Percentiles rank a stretch among this genome's conserved stretches.
Conservation (phyloP, 2,113 vertebrate species). For the Scartelaos histophorus region DNA sequence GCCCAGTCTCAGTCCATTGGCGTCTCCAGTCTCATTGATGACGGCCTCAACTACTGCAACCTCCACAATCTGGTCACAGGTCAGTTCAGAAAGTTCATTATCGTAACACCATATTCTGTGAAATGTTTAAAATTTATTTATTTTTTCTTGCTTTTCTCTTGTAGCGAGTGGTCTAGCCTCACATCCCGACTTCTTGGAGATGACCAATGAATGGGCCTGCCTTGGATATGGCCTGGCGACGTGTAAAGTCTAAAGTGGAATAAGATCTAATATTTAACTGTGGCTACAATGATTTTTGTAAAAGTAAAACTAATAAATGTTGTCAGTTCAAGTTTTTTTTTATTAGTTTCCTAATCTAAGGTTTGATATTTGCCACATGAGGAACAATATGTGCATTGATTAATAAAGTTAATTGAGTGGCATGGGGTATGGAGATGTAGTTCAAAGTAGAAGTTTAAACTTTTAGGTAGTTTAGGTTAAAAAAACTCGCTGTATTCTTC, state of each 20-base stretch:
- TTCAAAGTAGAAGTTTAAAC: background rate
- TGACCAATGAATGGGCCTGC: slow-evolving; percentile 57
- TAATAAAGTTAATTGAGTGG: background rate
- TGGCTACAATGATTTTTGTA: background rate
- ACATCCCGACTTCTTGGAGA: slow-evolving; percentile 44
- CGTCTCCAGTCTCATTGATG: background rate
- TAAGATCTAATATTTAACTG: background rate
- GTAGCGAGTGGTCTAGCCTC: slow-evolving; percentile 44
- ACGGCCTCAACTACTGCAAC: slow-evolving; percentile 6
- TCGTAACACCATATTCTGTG: background rate
- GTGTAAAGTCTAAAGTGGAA: slow-evolving; percentile 15
- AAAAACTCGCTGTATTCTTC: background rate
- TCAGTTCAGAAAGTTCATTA: background rate
- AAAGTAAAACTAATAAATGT: background rate
- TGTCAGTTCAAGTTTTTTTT: background rate
- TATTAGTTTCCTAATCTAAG: background rate
- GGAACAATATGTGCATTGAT: background rate
- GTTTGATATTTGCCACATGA: background rate
- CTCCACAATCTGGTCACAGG: slow-evolving; percentile 1
- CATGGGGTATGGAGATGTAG: background rate
- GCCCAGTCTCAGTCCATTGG: background rate
- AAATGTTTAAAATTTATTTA: background rate
- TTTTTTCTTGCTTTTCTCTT: background rate
- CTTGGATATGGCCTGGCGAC: slow-evolving; percentile 29
- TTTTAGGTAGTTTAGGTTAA: background rate